Evolutionary conservation across 1,140 invertebrate species (phyloP).

Genomic region (Diachasma alloeum): DNA sequence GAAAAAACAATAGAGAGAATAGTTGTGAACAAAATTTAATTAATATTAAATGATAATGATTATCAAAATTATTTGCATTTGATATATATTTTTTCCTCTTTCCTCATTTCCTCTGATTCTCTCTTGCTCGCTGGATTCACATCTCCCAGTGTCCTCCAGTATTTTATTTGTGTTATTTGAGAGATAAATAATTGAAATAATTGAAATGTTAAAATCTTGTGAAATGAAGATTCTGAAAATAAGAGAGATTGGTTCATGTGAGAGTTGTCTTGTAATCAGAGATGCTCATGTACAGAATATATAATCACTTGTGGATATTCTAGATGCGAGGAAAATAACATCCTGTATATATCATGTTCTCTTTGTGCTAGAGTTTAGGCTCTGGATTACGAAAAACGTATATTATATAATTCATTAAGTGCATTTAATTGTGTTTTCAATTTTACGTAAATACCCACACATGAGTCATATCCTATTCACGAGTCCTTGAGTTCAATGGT

Average conservation of each 20-base stretch:
- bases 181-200: background rate
- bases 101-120: background rate
- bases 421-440: background rate
- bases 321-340: background rate
- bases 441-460: background rate
- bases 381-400: background rate
- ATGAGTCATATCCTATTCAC: background rate
- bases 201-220: background rate
- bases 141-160: background rate
- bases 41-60: constrained; percentile 8
- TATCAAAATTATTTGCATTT: constrained; percentile 17
- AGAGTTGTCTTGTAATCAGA: background rate
- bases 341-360: background rate
- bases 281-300: background rate
- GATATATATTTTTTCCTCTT: background rate
- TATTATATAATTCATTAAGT: constrained; percentile 6
- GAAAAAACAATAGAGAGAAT: background rate
- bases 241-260: background rate
- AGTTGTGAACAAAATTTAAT: constrained; percentile 18
- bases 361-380: background rate
- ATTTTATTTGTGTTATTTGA: background rate
- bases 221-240: background rate
- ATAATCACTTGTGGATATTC: background rate
- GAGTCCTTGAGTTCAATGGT: background rate
- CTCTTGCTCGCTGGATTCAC: background rate